Evolutionary conservation across 2,797 vertebrate species (phyloP), one percentile per base, ranked within the genome.

Genomic region (Semaprochilodus insignis): DNA sequence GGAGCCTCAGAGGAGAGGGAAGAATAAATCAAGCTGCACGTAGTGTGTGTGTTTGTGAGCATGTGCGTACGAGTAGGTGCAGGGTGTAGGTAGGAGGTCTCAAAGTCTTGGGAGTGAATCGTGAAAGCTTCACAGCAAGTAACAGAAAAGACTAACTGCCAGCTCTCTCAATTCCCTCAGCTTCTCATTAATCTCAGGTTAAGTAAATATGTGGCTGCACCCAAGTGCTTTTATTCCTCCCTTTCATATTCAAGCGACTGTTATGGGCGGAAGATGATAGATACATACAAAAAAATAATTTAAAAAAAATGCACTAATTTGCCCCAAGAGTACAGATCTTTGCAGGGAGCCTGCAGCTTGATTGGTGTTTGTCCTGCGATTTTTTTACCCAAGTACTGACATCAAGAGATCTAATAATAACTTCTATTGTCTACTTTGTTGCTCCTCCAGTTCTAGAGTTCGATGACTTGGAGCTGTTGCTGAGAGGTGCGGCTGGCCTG

Each of bases 151-250:
- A 87, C 89, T 85, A 89, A 88, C 90, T 90, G 88, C 90, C 89
- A 91, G 90, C 90, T 91, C 86, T 78, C 80, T 62, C 93, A 94
- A 95, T 95, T 96, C 95, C 96, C 95, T 85, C 55, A 92, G 94
- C 91, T 94, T 89, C 96, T 96, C 93, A 96, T 97, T 97, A 96
- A 95, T 93, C 91, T 90, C 92, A 95, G 94, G 95, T 95, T 97
- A 96, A 96, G 92, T 93, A 95, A 94, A 95, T 92, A 92, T 93
- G 93, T 90, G 93, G 93, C 90, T 93, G 90, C 89, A 87, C 95
- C 92, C 91, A 89, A 92, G 91, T 86, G 93, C 91, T 89, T 93
- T 5, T 74, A 80, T 88, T 62, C 86, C 87, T 89, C 85, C 66
- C 84, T 89, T 90, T 90, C 88, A 74, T 84, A 88, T 90, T 88